A percentile compares a stretch with the other conserved stretches of the same genome.
phyloP scores from a whole-genome alignment of 2,113 vertebrate species.

The Cyanoderma ruficeps region DNA sequence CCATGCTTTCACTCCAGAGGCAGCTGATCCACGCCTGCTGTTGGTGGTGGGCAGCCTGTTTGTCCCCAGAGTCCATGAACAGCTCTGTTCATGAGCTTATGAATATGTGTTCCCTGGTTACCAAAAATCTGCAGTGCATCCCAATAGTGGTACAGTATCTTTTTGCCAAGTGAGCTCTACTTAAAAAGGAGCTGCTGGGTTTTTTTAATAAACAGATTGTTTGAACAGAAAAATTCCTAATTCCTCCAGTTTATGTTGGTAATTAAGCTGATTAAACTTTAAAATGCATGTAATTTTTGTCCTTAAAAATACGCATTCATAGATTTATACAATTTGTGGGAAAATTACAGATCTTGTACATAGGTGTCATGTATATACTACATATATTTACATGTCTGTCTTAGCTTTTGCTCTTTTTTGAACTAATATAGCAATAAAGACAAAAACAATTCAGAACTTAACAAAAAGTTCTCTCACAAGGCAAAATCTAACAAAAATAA shows the following conservation, averaged over 20 bases:
- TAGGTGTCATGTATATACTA: rapidly evolving
- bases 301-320: not conserved
- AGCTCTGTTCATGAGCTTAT: not conserved
- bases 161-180: not conserved
- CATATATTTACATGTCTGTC: not conserved
- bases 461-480: not conserved
- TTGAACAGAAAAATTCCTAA: not conserved
- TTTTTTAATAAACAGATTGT: not conserved
- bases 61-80: not conserved
- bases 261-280: not conserved
- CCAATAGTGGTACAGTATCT: not conserved
- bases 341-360: not conserved
- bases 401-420: not conserved
- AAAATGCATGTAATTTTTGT: not conserved
- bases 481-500: not conserved
- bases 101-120: not conserved
- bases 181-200: not conserved
- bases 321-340: not conserved
- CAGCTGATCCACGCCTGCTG: rapidly evolving
- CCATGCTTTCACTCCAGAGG: not conserved
- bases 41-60: not conserved
- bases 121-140: not conserved
- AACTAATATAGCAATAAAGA: not conserved
- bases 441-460: not conserved
- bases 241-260: not conserved